Base-by-base conservation (phyloP, 2,113 vertebrate genomes). In the Brachirus orientalis region DNA sequence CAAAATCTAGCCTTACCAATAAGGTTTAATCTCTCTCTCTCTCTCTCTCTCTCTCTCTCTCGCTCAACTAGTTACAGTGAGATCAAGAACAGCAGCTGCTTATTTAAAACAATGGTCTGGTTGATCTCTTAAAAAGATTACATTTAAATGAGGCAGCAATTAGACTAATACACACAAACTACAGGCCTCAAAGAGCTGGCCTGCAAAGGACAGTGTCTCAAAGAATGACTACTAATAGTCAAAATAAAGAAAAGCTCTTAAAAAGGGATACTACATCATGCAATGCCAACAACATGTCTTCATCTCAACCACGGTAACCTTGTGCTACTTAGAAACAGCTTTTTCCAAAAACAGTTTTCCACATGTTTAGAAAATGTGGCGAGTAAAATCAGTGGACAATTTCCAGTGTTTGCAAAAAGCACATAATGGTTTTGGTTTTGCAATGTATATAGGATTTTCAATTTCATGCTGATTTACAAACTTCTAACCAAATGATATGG, bases 331-430 rank as follows among this genome's bases (percentile, higher is more conserved):
- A 48, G 55, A 69, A 66, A 66, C 60, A 2, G 36, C 43, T 63
- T 65, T 62, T 19, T 28, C 63, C 54, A 66, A 75, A 61, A 47
- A 54, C 54, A 35, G 70, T 84, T 77, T 69, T 77, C 65, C 76
- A 79, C 74, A 75, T 64, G 62, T 79, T 79, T 77, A 75, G 55
- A 55, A 67, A 86, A 63, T 63, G 79, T 59, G 71, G 71, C 10
- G 52, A 75, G 43, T 74, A 45, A 52, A 69, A 56, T 17, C 51
- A 10, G 55, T 35, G 36, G 61, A 79, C 33, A 38, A 66, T 28
- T 55, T 74, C 64, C 58, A 79, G 13, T 22, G 38, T 19, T 77
- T 66, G 48, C 20, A 75, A 47, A 80, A 65, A 57, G 62, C 52
- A 40, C 40, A 73, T 18, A 53, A 55, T 52, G 28, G 19, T 17